phyloP scores from a whole-genome alignment of 2,888 invertebrate genomes.

The Zhengitettix transpicula region DNA sequence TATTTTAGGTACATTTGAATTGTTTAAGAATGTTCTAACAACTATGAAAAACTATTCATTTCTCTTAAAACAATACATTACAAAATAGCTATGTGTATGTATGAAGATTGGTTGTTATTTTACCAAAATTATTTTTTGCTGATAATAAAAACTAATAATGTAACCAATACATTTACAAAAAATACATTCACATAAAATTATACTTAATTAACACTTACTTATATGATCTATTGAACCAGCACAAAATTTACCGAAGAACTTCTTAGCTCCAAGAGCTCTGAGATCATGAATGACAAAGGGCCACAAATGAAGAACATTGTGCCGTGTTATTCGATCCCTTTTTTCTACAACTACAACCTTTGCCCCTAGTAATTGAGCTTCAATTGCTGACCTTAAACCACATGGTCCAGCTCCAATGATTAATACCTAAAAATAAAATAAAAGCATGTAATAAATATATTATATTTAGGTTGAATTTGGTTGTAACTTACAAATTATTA shows the following conservation, averaged over 20 bases:
- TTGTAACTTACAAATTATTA: too few relatives aligned
- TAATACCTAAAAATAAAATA: constrained; percentile 36
- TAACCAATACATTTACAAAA: too few relatives aligned
- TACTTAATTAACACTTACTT: constrained; percentile 33
- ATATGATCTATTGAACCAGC: constrained; percentile 97
- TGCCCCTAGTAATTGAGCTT: constrained; percentile 87
- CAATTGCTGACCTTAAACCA: constrained; percentile 87
- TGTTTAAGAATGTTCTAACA: neutral
- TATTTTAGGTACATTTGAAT: neutral
- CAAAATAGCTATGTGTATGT: too few relatives aligned
- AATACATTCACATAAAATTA: too few relatives aligned
- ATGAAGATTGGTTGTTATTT: too few relatives aligned
- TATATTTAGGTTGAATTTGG: too few relatives aligned
- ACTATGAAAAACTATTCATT: neutral
- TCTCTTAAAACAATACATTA: neutral
- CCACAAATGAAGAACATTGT: constrained; percentile 97
- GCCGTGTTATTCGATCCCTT: constrained; percentile 81
- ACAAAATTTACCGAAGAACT: constrained; percentile 97
- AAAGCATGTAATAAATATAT: neutral
- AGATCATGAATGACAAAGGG: constrained; percentile 95
- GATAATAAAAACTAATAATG: too few relatives aligned
- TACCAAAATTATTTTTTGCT: too few relatives aligned
- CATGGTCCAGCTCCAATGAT: constrained; percentile 95
- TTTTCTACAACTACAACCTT: constrained; percentile 93
- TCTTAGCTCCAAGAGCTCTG: constrained; percentile 84